Base-by-base conservation (phyloP, 2,888 invertebrate genomes). In the Gisinianus flammeolus region DNA sequence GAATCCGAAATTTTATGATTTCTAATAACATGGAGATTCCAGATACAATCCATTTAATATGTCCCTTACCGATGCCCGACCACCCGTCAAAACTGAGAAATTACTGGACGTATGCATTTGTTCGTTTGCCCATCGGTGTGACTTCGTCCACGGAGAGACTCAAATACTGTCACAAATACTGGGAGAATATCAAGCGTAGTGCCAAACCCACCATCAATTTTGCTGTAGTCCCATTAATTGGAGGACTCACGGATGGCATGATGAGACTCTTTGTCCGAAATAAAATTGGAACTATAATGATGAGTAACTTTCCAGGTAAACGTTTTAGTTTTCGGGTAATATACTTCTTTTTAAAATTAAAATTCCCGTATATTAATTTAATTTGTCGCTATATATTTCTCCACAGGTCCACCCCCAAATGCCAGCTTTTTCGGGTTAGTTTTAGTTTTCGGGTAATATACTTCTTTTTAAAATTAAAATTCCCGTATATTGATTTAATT, bases 1-100 rank as follows among this genome's bases (percentile, higher is more conserved):
- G 82, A 30, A 79, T 82, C 24, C 54, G 82, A 33, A 82, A 80
- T 67, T 82, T 79, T 73, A 79, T 82, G 80, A 68, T 80, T n/a
- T 74, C 71, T 6, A 77, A 81, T 79, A 72, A 72, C 12, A 79
- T 81, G 69, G 69, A 78, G 31, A 70, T 82, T 33, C 82, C 82
- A 22, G 79, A 80, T 1, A 79, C 73, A 56, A 82, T 82, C 74
- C 79, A 82, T 82, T 30, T 80, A 10, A 79, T 74, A 16, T 71
- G 68, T 12, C 82, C 82, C 22, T 54, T 82, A 10, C 82, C 82
- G 24, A 78, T 78, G 77, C 80, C 79, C 30, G 79, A 77, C 8
- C 82, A 82, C 80, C 82, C 82, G 35, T 73, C 77, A 22, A 78
- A 78, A 28, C 52, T 81, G 69, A 69, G 81, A 62, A 81, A 81